phyloP scores from a whole-genome alignment of 2,888 invertebrate genomes.

The Spicauda simplicius region DNA sequence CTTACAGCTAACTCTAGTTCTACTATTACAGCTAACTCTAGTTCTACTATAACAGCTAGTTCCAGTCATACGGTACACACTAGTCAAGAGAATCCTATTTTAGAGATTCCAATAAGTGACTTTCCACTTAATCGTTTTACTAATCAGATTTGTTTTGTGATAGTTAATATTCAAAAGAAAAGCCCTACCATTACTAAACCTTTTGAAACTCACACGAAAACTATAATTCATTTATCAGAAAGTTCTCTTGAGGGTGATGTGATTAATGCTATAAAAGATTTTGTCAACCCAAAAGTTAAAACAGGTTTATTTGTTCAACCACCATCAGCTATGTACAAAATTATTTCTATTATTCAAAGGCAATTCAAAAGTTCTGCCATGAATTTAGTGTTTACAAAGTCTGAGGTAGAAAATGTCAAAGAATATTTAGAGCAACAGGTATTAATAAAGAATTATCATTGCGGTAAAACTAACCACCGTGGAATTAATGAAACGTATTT shows the following conservation, averaged over 20 bases:
- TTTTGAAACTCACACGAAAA: not conserved
- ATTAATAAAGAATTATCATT: constrained; percentile 26
- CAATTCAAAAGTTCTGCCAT: constrained; percentile 33
- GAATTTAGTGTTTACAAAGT: constrained; percentile 33
- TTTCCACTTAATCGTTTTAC: constrained; percentile 32
- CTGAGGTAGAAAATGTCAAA: constrained; percentile 23
- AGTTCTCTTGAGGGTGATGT: constrained; percentile 37
- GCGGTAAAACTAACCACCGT: constrained; percentile 38
- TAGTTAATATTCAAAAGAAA: not conserved
- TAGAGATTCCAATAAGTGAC: constrained; percentile 30
- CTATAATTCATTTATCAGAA: not conserved
- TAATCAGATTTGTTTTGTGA: constrained; percentile 19
- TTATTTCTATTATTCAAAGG: constrained; percentile 22
- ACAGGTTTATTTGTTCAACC: too few relatives aligned
- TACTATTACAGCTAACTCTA: too few relatives aligned
- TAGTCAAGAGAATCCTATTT: constrained; percentile 1
- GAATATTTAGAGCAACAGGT: constrained; percentile 33
- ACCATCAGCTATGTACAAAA: too few relatives aligned
- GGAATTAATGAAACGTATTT: constrained; percentile 34
- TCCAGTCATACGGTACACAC: too few relatives aligned
- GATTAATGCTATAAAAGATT: too few relatives aligned
- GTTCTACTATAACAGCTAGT: too few relatives aligned
- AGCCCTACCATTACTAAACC: constrained; percentile 3
- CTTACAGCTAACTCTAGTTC: too few relatives aligned
- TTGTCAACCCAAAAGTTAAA: too few relatives aligned